Evolutionary conservation across 2,797 vertebrate species (phyloP), one percentile per base, ranked within the genome.

Genomic region (Phrynocephalus vlangalii): DNA sequence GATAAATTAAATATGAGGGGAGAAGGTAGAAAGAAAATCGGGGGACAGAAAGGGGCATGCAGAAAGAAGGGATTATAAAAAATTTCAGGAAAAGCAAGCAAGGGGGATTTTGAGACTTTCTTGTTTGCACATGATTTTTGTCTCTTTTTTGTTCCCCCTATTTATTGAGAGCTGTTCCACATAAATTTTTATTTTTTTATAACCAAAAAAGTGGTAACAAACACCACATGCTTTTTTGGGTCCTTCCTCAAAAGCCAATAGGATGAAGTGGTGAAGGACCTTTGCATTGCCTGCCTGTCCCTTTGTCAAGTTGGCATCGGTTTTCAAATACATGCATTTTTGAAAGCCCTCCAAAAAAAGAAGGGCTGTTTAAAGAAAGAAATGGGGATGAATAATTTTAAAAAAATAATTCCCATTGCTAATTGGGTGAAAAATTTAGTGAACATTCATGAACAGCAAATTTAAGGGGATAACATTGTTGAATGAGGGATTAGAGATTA

Each of bases 401-500:
- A 56, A 85, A 63, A 88, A 90, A 91, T 88, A 92, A 95, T 93
- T 90, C 90, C 52, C 89, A 91, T 91, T 91, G 90, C 91, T 88
- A 91, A 91, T 94, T 84, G 87, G 85, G 78, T 70, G 76, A n/a
- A 85, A 81, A 60, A 20, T 22, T 85, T 81, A 89, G 82, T 63
- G 91, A 86, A 91, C 20, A 82, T 68, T 91, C 86, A 86, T 44
- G 92, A 92, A 86, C 72, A 92, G 82, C 79, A 80, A 88, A 84
- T n/a, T n/a, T 92, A 87, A 92, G n/a, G n/a, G 85, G 87, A 93
- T 86, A 94, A 92, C 92, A 91, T 82, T 85, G 60, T 87, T 87
- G 84, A 85, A 87, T 82, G 88, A 88, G 79, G 85, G n/a, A 88
- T 92, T 92, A 91, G 67, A 90, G 87, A 79, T 92, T 91, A 87